Base-by-base conservation (phyloP, 2,797 vertebrate species). In the Erpetoichthys calabaricus region DNA sequence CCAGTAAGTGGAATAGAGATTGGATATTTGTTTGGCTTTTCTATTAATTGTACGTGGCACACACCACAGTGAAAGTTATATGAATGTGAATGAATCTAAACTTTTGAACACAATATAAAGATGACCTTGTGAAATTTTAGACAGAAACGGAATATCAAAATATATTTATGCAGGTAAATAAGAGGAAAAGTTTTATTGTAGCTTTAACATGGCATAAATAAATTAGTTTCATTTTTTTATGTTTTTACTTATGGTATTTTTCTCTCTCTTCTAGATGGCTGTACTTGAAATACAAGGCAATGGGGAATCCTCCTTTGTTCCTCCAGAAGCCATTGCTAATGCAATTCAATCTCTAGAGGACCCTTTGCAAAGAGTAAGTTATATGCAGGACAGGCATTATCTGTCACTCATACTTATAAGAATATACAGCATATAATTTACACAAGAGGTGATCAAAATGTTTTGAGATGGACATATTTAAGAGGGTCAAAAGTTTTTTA, bases 261-360 rank as follows among this genome's bases (percentile, higher is more conserved):
- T 65, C 50, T 5, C 47, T 46, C 73, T 7, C 41, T 57, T 61
- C 47, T 66, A 99, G 95, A 99, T 99, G 95, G 95, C 95, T 0
- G 95, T 99, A 65, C 79, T 99, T 70, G 95, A 99, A 75, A 99
- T 99, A 74, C 95, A 98, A 71, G 94, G 94, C 65, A 99, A 99
- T 2, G 95, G 95, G 42, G 95, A 99, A 66, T 96, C 95, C 0
- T 97, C 95, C 0, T 95, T 93, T 0, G 95, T 99, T 69, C 90
- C 95, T n/a, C 95, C 97, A 74, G 95, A 99, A 83, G 94, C 94
- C 71, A 98, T 99, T 70, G 96, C 91, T 77, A 96, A 83, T 75
- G 94, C 95, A 80, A 99, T 98, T 71, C 92, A 93, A 77, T 91
- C 86, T 64, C 75, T 99, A 66, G 95, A 99, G 79, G 94, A 99